A percentile compares a stretch with the other conserved stretches of the same genome.
phyloP scores from a whole-genome alignment of 2,113 vertebrate species.

The Smithornis capensis region DNA sequence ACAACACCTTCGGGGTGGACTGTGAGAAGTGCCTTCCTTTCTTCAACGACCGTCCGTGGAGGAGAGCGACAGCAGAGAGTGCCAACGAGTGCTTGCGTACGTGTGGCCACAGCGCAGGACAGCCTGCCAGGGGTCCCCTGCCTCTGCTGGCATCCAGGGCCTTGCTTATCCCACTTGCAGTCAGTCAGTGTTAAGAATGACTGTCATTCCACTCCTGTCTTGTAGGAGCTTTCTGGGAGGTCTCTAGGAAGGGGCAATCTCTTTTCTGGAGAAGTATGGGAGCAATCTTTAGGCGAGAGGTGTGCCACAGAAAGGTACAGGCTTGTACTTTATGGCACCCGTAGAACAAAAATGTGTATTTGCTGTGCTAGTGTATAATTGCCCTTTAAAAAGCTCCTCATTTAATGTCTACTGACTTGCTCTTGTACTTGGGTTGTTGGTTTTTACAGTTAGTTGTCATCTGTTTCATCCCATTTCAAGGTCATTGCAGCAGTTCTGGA shows the following conservation, averaged over 20 bases:
- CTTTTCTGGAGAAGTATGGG: neutral
- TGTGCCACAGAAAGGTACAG: neutral
- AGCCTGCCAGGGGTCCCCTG: neutral
- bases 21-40: slow-evolving; percentile 89
- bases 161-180: neutral
- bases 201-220: neutral
- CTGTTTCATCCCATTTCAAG: neutral
- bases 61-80: slow-evolving; percentile 85
- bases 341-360: neutral
- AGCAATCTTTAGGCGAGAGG: neutral
- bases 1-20: slow-evolving; percentile 90
- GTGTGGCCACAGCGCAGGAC: slow-evolving; percentile 30
- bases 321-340: neutral
- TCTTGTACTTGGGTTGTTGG: neutral
- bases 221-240: neutral
- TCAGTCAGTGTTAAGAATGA: neutral
- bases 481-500: neutral
- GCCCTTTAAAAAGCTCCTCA: neutral
- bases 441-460: neutral
- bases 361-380: neutral
- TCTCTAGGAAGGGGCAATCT: neutral
- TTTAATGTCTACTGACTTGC: neutral
- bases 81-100: slow-evolving; percentile 89
- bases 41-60: slow-evolving; percentile 95
- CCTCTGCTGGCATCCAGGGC: neutral